Conservation (phyloP, 2,797 vertebrate species). For the Okamejei kenojei region DNA sequence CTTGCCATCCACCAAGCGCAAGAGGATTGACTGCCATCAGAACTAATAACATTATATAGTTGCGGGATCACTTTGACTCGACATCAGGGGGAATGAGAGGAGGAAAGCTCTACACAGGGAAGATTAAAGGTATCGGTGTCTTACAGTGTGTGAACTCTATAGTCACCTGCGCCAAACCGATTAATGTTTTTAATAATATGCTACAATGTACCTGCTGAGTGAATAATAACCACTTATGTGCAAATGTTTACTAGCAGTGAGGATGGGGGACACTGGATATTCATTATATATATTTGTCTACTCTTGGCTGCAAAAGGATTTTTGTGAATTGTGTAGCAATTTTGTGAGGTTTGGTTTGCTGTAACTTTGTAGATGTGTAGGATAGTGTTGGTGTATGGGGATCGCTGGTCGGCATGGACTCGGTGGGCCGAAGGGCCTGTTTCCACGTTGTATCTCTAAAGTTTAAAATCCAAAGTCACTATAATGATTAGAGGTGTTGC, state of each 20-base stretch:
- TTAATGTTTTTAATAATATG: slow-evolving; percentile 24
- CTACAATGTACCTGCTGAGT: neutral
- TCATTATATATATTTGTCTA: too few species aligned
- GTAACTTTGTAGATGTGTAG: too few species aligned
- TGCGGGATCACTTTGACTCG: neutral
- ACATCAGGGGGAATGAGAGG: neutral
- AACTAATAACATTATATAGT: neutral
- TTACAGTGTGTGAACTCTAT: neutral
- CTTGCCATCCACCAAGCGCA: neutral
- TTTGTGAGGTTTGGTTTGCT: neutral
- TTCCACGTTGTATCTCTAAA: neutral
- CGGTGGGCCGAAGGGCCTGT: too few species aligned
- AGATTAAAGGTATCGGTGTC: slow-evolving; percentile 30
- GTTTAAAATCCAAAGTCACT: neutral
- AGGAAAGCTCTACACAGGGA: neutral
- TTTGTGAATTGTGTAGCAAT: too few species aligned
- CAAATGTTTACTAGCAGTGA: neutral
- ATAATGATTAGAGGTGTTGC: neutral
- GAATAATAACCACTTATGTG: neutral
- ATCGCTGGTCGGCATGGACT: too few species aligned
- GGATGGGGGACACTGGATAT: neutral
- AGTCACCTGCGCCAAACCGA: neutral
- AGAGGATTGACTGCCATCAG: neutral
- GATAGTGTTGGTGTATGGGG: too few species aligned
- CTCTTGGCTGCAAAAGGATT: neutral